phyloP scores from a whole-genome alignment of 2,888 invertebrate genomes.

The Oscheius onirici region DNA sequence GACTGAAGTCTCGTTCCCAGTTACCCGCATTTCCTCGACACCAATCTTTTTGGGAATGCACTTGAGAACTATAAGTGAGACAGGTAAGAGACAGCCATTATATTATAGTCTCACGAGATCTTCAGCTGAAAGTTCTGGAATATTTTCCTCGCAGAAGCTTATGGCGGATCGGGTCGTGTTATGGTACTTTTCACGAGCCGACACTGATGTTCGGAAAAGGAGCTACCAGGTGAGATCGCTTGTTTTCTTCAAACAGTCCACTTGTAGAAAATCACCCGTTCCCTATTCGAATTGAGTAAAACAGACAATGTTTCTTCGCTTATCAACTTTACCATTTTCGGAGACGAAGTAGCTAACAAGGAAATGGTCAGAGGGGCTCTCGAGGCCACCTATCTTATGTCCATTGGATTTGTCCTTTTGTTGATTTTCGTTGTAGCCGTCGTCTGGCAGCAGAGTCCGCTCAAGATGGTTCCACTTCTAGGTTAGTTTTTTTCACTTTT shows the following conservation, averaged over 20 bases:
- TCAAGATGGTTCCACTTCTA: conserved; percentile 37
- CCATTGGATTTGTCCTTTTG: conserved; percentile 67
- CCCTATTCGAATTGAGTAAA: conserved; percentile 58
- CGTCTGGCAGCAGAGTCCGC: conserved; percentile 38
- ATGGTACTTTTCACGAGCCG: conserved; percentile 67
- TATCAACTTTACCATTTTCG: conserved; percentile 66
- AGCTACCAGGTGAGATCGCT: conserved; percentile 38
- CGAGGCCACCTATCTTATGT: conserved; percentile 68
- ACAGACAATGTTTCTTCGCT: conserved; percentile 34
- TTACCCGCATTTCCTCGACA: conserved; percentile 27
- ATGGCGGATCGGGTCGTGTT: conserved; percentile 54
- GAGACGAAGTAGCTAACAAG: conserved; percentile 67
- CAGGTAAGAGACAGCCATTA: background rate
- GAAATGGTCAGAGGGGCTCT: conserved; percentile 70
- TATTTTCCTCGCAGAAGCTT: background rate
- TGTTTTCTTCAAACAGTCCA: background rate
- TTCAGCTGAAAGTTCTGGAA: conserved; percentile 1
- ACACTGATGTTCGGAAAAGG: conserved; percentile 50
- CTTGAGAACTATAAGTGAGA: conserved; percentile 37
- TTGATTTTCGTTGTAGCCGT: conserved; percentile 63
- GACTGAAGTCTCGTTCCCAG: conserved; percentile 24
- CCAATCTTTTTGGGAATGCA: conserved; percentile 50
- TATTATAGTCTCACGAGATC: too few species aligned
- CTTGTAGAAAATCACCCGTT: conserved; percentile 14
- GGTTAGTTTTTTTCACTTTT: background rate